Percentiles rank a stretch among this genome's conserved stretches.
These are phyloP conservation scores for Cryptotis parvus DNA, from an alignment of 2,113 vertebrate species.

Conservation along the genomic window DNA sequence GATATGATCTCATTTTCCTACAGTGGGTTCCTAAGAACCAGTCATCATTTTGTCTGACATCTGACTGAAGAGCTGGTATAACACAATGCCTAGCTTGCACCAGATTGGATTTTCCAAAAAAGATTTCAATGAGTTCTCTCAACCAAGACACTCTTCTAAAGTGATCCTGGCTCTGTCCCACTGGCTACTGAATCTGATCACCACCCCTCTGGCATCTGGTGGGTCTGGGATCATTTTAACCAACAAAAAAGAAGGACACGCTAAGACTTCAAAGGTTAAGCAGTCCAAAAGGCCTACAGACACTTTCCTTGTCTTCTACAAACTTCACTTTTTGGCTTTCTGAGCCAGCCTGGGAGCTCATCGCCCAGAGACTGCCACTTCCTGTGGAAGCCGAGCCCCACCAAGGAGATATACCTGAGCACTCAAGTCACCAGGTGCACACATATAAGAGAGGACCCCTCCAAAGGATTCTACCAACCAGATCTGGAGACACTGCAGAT, in stretches of 20 bases:
- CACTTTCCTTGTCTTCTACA: neutral
- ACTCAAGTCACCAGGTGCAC: neutral
- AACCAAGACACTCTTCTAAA: neutral
- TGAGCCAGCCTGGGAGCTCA: neutral
- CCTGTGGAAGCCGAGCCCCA: neutral
- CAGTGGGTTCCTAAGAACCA: neutral
- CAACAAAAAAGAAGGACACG: neutral
- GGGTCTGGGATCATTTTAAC: neutral
- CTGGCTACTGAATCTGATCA: neutral
- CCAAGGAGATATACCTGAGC: rapidly evolving
- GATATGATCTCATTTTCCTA: neutral
- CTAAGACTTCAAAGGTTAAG: neutral
- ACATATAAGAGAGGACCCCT: rapidly evolving
- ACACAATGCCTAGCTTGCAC: neutral
- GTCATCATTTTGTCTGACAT: neutral
- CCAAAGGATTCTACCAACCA: neutral
- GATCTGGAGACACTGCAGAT: too few species aligned
- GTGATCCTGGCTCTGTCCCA: neutral
- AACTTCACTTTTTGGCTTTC: neutral
- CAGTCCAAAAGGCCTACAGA: neutral
- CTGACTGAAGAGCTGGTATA: neutral
- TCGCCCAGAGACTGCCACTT: neutral
- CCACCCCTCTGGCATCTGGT: neutral
- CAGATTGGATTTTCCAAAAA: neutral
- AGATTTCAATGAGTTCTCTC: neutral